A percentile compares a stretch with the other conserved stretches of the same genome.
Conservation (phyloP, 2,113 vertebrate genomes). For the Pipra filicauda region DNA sequence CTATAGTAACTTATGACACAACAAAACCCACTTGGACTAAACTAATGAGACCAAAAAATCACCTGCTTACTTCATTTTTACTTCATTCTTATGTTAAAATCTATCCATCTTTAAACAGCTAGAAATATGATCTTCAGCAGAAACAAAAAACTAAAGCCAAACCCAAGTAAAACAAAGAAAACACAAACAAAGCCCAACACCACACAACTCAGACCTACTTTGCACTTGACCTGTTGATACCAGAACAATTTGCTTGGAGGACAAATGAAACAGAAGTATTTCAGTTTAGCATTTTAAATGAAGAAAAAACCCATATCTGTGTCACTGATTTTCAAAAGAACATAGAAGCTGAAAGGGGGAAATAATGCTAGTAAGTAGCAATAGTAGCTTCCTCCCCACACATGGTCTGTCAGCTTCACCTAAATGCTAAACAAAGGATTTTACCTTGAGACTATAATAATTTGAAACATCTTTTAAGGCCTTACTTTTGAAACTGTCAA, state of each 20-base stretch:
- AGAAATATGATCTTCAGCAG: neutral
- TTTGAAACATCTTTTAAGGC: neutral
- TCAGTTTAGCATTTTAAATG: neutral
- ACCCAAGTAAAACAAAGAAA: neutral
- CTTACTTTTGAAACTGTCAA: neutral
- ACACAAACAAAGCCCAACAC: neutral
- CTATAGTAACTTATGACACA: neutral
- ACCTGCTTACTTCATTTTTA: neutral
- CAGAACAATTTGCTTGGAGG: neutral
- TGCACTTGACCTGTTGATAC: neutral
- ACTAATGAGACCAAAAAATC: neutral
- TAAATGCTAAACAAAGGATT: neutral
- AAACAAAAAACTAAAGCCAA: neutral
- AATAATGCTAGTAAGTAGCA: neutral
- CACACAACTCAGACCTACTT: neutral
- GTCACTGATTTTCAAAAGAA: neutral
- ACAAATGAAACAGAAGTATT: neutral
- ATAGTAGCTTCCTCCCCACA: neutral
- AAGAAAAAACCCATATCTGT: neutral
- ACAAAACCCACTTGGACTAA: neutral
- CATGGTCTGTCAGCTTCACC: neutral
- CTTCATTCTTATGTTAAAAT: neutral
- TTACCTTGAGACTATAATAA: neutral
- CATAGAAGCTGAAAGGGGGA: neutral
- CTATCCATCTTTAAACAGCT: fast-evolving